phyloP scores from a whole-genome alignment of 2,888 invertebrate genomes.

The Molorchus minor region DNA sequence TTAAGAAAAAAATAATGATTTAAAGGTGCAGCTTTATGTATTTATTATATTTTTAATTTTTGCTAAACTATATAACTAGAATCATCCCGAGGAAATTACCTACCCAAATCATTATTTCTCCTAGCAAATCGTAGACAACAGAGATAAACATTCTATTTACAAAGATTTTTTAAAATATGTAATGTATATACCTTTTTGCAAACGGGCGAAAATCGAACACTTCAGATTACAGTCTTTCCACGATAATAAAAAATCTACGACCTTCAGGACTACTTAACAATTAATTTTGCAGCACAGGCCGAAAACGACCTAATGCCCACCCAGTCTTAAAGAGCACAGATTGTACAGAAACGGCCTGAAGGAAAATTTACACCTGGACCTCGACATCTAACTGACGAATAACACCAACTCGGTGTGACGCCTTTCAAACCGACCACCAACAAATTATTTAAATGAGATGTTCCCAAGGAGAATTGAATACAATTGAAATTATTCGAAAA shows the following conservation, averaged over 20 bases:
- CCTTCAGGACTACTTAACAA: not conserved
- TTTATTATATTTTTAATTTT: not conserved
- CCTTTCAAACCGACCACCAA: too few species aligned
- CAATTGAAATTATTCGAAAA: too few species aligned
- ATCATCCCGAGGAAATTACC: not conserved
- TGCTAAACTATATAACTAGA: not conserved
- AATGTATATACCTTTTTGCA: conserved; percentile 4
- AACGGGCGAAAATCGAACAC: not conserved
- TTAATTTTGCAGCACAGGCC: not conserved
- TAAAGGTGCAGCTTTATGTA: not conserved
- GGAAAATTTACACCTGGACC: not conserved
- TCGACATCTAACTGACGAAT: not conserved
- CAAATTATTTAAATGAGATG: too few species aligned
- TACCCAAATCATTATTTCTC: conserved; percentile 18
- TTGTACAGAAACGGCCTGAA: not conserved
- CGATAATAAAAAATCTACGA: too few species aligned
- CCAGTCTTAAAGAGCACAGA: not conserved
- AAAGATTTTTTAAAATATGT: conserved; percentile 12
- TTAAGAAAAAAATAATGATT: conserved; percentile 15
- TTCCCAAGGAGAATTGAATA: too few species aligned
- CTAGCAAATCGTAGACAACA: conserved; percentile 9
- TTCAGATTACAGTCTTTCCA: not conserved
- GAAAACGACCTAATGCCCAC: not conserved
- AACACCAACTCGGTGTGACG: not conserved
- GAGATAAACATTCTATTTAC: conserved; percentile 14